Evolutionary conservation across 2,797 vertebrate genomes (phyloP).

Genomic region (Podarcis lilfordi): DNA sequence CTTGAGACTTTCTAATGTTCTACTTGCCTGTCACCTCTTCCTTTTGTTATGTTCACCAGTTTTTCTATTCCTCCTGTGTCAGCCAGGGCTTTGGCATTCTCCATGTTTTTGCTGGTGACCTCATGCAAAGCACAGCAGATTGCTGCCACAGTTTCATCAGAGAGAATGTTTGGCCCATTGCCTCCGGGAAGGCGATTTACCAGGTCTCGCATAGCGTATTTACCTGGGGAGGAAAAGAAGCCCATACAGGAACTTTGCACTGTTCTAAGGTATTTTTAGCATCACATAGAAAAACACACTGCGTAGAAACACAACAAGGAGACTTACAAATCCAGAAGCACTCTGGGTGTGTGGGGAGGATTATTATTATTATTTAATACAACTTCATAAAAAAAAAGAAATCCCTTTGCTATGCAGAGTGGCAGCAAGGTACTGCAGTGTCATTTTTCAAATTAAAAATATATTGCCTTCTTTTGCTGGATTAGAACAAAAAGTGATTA

Average conservation of each 20-base stretch:
- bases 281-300: neutral
- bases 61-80: constrained; percentile 97
- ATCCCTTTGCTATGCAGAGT: neutral
- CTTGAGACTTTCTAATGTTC: neutral
- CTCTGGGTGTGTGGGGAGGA: no score
- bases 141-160: constrained; percentile 93
- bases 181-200: constrained; percentile 94
- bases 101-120: constrained; percentile 99
- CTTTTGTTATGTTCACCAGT: constrained; percentile 97
- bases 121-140: constrained; percentile 98
- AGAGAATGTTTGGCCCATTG: constrained; percentile 84
- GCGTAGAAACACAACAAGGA: neutral
- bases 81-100: constrained; percentile 95
- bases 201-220: constrained; percentile 97
- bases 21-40: constrained; percentile 92
- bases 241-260: neutral
- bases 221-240: constrained; percentile 78
- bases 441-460: neutral
- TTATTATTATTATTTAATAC: neutral
- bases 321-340: neutral
- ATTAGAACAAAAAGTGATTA: constrained; percentile 13
- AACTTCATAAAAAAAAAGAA: neutral
- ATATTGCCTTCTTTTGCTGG: constrained; percentile 6
- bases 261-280: neutral
- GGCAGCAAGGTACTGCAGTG: neutral